phyloP scores from a whole-genome alignment of 2,113 vertebrate species.

The Hucho hucho region DNA sequence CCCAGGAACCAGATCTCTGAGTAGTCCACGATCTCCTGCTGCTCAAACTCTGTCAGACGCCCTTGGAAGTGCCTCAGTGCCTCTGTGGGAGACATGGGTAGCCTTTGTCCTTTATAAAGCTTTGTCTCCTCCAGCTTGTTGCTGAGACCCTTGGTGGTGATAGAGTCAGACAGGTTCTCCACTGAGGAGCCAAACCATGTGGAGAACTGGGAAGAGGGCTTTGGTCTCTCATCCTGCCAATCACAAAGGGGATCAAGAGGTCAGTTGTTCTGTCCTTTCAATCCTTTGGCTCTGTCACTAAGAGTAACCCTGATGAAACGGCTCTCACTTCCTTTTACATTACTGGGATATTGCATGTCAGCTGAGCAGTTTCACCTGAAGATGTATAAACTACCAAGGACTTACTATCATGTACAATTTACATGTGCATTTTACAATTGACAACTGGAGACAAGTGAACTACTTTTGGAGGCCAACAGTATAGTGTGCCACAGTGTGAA shows the following conservation, averaged over 20 bases:
- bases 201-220: conserved; percentile 49
- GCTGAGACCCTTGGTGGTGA: conserved; percentile 65
- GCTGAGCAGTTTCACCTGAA: too few species aligned
- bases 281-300: not conserved
- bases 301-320: too few species aligned
- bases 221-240: conserved; percentile 77
- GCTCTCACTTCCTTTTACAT: too few species aligned
- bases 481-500: not conserved
- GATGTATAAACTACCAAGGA: too few species aligned
- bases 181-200: conserved; percentile 68
- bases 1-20: conserved; percentile 91
- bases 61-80: conserved; percentile 86
- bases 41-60: conserved; percentile 84
- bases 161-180: conserved; percentile 67
- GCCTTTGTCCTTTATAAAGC: conserved; percentile 68
- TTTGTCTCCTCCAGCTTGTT: conserved; percentile 70
- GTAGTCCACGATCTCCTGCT: conserved; percentile 88
- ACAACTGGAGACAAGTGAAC: not conserved
- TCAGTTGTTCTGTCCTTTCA: not conserved
- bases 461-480: not conserved
- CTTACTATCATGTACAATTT: too few species aligned
- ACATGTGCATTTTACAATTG: not conserved
- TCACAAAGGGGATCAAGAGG: not conserved
- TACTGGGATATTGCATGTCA: too few species aligned
- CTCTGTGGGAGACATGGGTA: conserved; percentile 86